phyloP scores from a whole-genome alignment of 2,888 invertebrate species.

The Drosophila yooni region DNA sequence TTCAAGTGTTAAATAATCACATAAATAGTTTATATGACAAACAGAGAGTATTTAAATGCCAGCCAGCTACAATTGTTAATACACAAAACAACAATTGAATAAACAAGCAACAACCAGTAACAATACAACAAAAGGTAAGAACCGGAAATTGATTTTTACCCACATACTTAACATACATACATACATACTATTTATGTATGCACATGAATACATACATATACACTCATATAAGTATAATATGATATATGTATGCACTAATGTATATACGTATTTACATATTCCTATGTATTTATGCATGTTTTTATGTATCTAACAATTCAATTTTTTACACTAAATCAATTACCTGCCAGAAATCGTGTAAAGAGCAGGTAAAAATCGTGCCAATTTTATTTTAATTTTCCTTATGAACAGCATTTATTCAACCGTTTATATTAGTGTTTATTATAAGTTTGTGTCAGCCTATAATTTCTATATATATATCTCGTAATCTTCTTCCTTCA shows the following conservation, averaged over 20 bases:
- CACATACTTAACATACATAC: slow-evolving; percentile 23
- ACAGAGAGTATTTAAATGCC: slow-evolving; percentile 39
- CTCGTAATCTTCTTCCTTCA: neutral
- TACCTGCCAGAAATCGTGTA: slow-evolving; percentile 5
- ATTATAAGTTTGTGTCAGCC: neutral
- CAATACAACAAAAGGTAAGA: slow-evolving; percentile 58
- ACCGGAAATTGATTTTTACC: slow-evolving; percentile 66
- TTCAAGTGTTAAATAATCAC: slow-evolving; percentile 56
- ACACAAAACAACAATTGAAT: slow-evolving; percentile 41
- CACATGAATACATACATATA: slow-evolving; percentile 1
- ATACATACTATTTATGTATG: slow-evolving; percentile 10
- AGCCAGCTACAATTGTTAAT: slow-evolving; percentile 55
- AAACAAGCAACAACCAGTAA: slow-evolving; percentile 25
- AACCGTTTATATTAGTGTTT: neutral
- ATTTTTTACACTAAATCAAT: neutral
- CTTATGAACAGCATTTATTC: neutral
- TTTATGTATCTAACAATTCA: slow-evolving; percentile 31
- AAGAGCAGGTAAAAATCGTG: neutral
- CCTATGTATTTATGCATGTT: neutral
- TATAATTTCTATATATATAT: neutral
- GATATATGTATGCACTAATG: slow-evolving; percentile 3
- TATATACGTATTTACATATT: slow-evolving; percentile 5
- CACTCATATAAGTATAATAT: neutral
- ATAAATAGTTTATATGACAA: slow-evolving; percentile 55
- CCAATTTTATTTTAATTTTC: neutral